phyloP scores from a whole-genome alignment of 2,888 invertebrate genomes.

The Sycophila texana region DNA sequence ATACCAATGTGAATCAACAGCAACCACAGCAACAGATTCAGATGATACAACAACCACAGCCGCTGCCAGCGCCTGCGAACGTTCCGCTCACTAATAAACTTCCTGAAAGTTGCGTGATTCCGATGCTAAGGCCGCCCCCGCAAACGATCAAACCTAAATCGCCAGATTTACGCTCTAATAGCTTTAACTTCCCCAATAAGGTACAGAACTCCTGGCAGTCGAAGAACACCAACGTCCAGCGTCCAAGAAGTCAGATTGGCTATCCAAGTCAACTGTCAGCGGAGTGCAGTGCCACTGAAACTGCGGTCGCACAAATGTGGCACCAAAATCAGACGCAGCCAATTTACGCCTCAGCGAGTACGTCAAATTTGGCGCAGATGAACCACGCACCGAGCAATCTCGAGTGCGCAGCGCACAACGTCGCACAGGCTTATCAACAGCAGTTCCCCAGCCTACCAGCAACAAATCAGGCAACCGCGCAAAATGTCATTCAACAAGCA shows the following conservation, averaged over 20 bases:
- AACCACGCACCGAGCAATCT: constrained; percentile 63
- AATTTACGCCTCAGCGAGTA: neutral
- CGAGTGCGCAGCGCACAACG: constrained; percentile 58
- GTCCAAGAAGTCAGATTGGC: constrained; percentile 64
- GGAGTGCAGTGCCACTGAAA: constrained; percentile 63
- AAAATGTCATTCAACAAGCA: constrained; percentile 9
- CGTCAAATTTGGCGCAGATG: constrained; percentile 59
- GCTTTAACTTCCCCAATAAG: constrained; percentile 67
- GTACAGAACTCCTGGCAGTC: constrained; percentile 72
- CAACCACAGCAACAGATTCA: constrained; percentile 22
- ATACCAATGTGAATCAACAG: constrained; percentile 72
- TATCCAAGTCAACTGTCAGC: constrained; percentile 59
- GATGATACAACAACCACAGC: neutral
- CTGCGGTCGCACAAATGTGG: constrained; percentile 70
- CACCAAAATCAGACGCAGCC: constrained; percentile 67
- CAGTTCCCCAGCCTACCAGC: constrained; percentile 56
- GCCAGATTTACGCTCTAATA: constrained; percentile 59
- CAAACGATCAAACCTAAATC: constrained; percentile 70
- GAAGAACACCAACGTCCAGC: constrained; percentile 67
- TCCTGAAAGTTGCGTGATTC: constrained; percentile 69
- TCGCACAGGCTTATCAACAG: constrained; percentile 54
- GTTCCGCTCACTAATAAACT: neutral
- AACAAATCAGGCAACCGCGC: constrained; percentile 20
- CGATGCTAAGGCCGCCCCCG: constrained; percentile 77
- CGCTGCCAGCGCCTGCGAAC: neutral